Evolutionary conservation across 2,888 invertebrate genomes (phyloP).

Genomic region (Linnaemya vulpina): DNA sequence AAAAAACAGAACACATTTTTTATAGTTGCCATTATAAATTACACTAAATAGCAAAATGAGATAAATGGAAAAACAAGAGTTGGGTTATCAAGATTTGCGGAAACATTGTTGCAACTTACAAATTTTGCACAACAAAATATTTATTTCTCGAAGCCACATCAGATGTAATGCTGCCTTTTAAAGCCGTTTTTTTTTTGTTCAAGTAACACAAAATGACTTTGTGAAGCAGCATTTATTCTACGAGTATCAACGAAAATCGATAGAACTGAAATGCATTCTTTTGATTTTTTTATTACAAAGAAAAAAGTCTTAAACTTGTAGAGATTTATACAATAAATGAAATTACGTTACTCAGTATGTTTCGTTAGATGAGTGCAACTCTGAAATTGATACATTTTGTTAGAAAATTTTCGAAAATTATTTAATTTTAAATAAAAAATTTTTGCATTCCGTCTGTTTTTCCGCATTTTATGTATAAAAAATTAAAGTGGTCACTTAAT

Average conservation of each 20-base stretch:
- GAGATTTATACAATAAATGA: too few species aligned
- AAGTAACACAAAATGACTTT: neutral
- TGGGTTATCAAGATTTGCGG: constrained; percentile 29
- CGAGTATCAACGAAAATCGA: neutral
- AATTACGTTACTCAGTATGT: too few species aligned
- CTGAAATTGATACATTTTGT: too few species aligned
- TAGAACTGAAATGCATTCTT: neutral
- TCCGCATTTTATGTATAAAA: too few species aligned
- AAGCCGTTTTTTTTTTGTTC: neutral
- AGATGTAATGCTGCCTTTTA: neutral
- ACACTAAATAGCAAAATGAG: neutral
- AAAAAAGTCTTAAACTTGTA: neutral
- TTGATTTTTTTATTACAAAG: neutral
- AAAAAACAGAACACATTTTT: neutral
- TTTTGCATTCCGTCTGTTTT: too few species aligned
- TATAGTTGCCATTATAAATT: constrained; percentile 38
- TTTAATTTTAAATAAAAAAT: too few species aligned
- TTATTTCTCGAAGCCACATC: neutral
- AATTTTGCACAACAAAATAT: neutral
- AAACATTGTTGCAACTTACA: constrained; percentile 53
- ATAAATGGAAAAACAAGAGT: constrained; percentile 12
- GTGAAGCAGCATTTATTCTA: neutral
- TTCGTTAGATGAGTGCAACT: too few species aligned
- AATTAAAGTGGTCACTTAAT: too few species aligned
- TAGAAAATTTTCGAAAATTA: too few species aligned